Evolutionary conservation across 2,888 invertebrate species (phyloP), one percentile per base, ranked within the genome.

Genomic region (Poecilus cupreus): DNA sequence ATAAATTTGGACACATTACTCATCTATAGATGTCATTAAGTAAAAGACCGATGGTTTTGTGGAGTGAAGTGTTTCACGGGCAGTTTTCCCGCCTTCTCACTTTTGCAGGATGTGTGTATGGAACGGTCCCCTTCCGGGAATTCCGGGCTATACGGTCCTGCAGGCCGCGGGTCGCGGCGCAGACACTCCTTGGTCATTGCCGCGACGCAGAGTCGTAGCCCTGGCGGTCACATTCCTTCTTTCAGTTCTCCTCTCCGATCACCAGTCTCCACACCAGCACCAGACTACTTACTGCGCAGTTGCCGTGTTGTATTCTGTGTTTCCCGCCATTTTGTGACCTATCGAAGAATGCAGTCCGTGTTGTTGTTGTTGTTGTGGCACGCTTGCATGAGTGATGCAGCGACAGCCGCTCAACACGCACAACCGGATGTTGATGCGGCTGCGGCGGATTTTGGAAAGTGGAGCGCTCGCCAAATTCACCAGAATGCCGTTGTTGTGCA

Each of bases 181-280:
- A 86, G 85, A 85, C 87, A 87, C 87, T 87, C 87, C 87, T 87
- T 87, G 86, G 85, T 87, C 86, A 86, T 86, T 86, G 86, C 86
- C 86, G 86, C 85, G 84, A 84, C 32, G 51, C 75, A 46, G 74
- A 74, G 70, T 32, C 84, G 84, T 86, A 86, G 86, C 87, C 86
- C 85, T 86, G 85, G 83, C 85, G 86, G 86, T 86, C 86, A 85
- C 87, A 87, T 87, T 87, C 87, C 85, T 49, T 46, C 54, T 49
- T 32, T 37, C 70, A 70, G 24, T 60, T 78, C 46, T 3, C 68
- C 75, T 43, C 46, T 24, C 22, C 46, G 49, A 3, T 49, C 75
- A 11, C 51, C n/a, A n/a, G 22, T 20, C 32, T 1, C 16, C 60
- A 20, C 20, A 18, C 16, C 70, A 22, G 46, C 6, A 51, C 46